A percentile compares a stretch with the other conserved stretches of the same genome.
These are phyloP conservation scores for Gasteruption jaculator DNA, from an alignment of 2,888 invertebrate genomes.

Conservation along the genomic window DNA sequence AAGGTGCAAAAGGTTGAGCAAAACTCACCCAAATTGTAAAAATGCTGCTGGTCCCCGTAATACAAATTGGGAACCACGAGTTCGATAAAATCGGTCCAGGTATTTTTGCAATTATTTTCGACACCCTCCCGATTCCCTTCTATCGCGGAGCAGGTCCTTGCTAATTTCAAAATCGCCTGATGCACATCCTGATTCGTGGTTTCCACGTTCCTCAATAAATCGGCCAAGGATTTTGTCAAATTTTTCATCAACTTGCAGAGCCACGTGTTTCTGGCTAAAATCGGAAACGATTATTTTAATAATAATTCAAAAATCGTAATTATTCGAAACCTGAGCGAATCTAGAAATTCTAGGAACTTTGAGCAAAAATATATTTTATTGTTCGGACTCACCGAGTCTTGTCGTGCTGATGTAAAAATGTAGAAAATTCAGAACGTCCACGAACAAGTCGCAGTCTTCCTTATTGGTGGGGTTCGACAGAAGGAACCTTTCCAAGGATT, in stretches of 20 bases:
- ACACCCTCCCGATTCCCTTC: slow-evolving; percentile 26
- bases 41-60: slow-evolving; percentile 55
- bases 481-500: slow-evolving; percentile 60
- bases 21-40: slow-evolving; percentile 56
- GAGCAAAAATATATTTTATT: background rate
- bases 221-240: slow-evolving; percentile 39
- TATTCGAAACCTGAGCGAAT: too few species aligned
- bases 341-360: too few species aligned
- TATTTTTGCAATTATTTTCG: slow-evolving; percentile 24
- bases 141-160: slow-evolving; percentile 36
- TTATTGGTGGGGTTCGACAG: slow-evolving; percentile 62
- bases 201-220: slow-evolving; percentile 36
- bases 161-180: slow-evolving; percentile 40
- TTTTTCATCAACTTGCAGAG: slow-evolving; percentile 37
- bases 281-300: too few species aligned
- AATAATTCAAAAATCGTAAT: too few species aligned
- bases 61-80: slow-evolving; percentile 53
- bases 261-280: slow-evolving; percentile 31
- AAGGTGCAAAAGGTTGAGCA: slow-evolving; percentile 6
- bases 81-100: slow-evolving; percentile 53
- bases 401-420: slow-evolving; percentile 38
- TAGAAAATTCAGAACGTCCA: slow-evolving; percentile 52
- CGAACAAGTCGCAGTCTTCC: slow-evolving; percentile 61
- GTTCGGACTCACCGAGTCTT: slow-evolving; percentile 32
- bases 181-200: slow-evolving; percentile 39